phyloP scores from a whole-genome alignment of 2,888 invertebrate genomes.

The Panorpa germanica region DNA sequence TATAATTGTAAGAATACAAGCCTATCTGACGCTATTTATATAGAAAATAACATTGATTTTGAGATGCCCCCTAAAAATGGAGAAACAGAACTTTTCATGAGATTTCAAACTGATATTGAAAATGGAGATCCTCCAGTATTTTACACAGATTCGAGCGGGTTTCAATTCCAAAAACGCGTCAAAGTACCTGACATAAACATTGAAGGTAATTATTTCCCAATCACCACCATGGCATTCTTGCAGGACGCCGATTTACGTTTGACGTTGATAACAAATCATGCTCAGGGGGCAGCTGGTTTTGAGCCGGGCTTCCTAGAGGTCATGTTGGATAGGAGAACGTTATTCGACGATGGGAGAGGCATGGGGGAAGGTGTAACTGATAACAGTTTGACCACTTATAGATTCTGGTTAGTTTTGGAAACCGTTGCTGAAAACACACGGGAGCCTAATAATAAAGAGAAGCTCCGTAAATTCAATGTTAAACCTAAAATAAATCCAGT shows the following conservation, averaged over 20 bases:
- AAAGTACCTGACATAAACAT: conserved; percentile 55
- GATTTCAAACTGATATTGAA: conserved; percentile 60
- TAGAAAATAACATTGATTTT: conserved; percentile 57
- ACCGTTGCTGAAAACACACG: conserved; percentile 19
- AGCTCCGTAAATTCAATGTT: conserved; percentile 16
- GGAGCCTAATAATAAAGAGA: conserved; percentile 11
- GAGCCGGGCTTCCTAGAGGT: conserved; percentile 74
- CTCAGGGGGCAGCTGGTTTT: conserved; percentile 67
- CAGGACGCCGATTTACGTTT: conserved; percentile 48
- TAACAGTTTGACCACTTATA: conserved; percentile 52
- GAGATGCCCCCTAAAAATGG: conserved; percentile 54
- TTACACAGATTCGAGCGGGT: conserved; percentile 75
- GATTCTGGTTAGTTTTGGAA: conserved; percentile 66
- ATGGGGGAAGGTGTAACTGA: conserved; percentile 81
- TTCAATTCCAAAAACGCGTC: conserved; percentile 59
- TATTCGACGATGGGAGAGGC: conserved; percentile 79
- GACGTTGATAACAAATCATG: conserved; percentile 58
- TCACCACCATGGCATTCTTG: conserved; percentile 68
- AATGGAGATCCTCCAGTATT: conserved; percentile 59
- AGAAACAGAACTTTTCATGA: conserved; percentile 73
- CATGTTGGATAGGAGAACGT: conserved; percentile 71
- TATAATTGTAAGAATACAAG: conserved; percentile 43
- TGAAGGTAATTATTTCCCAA: conserved; percentile 84
- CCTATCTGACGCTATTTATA: conserved; percentile 42
- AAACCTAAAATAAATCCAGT: neutral